phyloP scores from a whole-genome alignment of 2,888 invertebrate genomes.

The Macrosiphum euphorbiae region DNA sequence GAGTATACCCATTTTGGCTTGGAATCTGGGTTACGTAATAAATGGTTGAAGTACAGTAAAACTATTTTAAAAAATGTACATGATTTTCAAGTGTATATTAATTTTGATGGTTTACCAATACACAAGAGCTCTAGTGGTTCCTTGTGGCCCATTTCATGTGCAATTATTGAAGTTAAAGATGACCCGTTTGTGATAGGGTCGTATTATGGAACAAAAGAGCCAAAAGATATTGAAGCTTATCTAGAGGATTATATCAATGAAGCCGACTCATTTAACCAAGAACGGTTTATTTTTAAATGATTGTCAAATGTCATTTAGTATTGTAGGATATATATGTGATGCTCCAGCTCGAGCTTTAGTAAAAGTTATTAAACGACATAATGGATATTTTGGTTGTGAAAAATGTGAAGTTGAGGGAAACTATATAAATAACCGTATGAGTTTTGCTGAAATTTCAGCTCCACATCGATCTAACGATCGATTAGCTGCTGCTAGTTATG shows the following conservation, averaged over 20 bases:
- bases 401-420: neutral
- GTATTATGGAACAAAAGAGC: neutral
- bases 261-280: neutral
- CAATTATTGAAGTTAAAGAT: neutral
- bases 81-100: neutral
- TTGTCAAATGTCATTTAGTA: neutral
- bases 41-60: neutral
- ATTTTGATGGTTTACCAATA: slow-evolving; percentile 13
- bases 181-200: neutral
- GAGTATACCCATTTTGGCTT: neutral
- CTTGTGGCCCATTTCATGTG: neutral
- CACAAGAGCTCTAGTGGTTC: neutral
- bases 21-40: neutral
- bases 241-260: neutral
- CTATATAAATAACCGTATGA: neutral
- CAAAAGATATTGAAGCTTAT: neutral
- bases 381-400: neutral
- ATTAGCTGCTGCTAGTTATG: neutral
- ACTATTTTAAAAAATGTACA: slow-evolving; percentile 1
- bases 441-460: neutral
- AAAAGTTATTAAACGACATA: neutral
- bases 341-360: neutral
- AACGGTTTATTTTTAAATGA: too few species aligned
- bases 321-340: neutral
- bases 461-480: neutral